phyloP scores from a whole-genome alignment of 2,888 invertebrate genomes.

The Bombyx huttoni region DNA sequence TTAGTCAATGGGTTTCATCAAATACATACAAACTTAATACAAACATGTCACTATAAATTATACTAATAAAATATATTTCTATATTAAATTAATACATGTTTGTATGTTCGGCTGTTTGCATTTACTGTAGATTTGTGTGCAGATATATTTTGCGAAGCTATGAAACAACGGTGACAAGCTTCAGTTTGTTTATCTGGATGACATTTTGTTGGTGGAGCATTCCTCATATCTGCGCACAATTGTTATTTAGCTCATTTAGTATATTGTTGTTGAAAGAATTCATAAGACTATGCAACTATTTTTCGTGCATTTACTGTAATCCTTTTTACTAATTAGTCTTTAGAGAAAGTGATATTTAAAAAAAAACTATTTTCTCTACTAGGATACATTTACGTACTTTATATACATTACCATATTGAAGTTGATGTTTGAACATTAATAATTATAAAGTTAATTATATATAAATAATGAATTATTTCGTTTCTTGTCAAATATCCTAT shows the following conservation, averaged over 20 bases:
- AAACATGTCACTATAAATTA: neutral
- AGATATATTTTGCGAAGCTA: constrained; percentile 20
- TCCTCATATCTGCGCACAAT: constrained; percentile 28
- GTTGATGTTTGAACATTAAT: constrained; percentile 51
- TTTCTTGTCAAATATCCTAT: no score
- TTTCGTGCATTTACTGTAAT: constrained; percentile 72
- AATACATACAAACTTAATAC: no score
- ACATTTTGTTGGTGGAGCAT: neutral
- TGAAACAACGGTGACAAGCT: no score
- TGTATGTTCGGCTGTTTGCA: constrained; percentile 19
- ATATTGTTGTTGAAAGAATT: constrained; percentile 47
- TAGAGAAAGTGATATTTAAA: constrained; percentile 64
- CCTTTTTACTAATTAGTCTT: constrained; percentile 58
- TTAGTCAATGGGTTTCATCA: no score
- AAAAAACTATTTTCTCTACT: constrained; percentile 53
- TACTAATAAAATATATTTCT: neutral
- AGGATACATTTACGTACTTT: constrained; percentile 44
- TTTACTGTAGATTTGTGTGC: constrained; percentile 39
- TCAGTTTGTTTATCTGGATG: no score
- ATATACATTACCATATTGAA: constrained; percentile 37
- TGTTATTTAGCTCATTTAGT: constrained; percentile 41
- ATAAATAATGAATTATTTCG: no score
- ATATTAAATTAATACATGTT: neutral
- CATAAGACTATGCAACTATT: constrained; percentile 65
- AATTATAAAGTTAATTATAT: constrained; percentile 10